Conservation (phyloP, 1,140 invertebrate species). For the Dendrolimus punctatus region DNA sequence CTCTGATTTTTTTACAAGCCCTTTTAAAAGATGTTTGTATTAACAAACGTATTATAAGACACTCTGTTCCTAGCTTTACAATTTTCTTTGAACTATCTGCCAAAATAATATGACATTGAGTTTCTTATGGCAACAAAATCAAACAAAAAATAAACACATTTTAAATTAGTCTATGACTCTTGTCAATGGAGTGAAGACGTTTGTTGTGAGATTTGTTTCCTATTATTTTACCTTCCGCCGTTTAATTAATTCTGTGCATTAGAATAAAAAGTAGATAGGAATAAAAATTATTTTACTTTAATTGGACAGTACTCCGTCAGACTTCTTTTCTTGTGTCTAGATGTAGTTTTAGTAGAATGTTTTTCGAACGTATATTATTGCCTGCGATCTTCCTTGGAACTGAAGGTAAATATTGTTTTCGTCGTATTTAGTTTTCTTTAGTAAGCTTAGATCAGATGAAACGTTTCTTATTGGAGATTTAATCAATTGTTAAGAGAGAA, state of each 20-base stretch:
- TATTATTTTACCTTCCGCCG: conserved; percentile 63
- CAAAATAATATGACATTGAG: not conserved
- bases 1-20: no score
- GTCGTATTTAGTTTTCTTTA: no score
- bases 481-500: no score
- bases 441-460: no score
- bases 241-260: conserved; percentile 52
- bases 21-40: no score
- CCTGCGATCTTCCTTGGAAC: conserved; percentile 58
- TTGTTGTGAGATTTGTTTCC: conserved; percentile 61
- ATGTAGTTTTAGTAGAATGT: conserved; percentile 64
- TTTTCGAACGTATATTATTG: conserved; percentile 56
- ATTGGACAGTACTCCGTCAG: conserved; percentile 35
- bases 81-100: not conserved
- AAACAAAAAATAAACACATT: not conserved
- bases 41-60: no score
- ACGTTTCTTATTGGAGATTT: no score
- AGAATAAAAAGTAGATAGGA: conserved; percentile 50
- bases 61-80: no score
- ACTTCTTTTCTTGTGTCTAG: conserved; percentile 52
- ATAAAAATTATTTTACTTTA: conserved; percentile 57
- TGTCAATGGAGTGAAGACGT: conserved; percentile 54
- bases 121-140: not conserved
- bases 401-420: conserved; percentile 49
- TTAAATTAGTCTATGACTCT: conserved; percentile 57